Conservation (phyloP, 2,888 invertebrate species). For the Nymphalis urticae region DNA sequence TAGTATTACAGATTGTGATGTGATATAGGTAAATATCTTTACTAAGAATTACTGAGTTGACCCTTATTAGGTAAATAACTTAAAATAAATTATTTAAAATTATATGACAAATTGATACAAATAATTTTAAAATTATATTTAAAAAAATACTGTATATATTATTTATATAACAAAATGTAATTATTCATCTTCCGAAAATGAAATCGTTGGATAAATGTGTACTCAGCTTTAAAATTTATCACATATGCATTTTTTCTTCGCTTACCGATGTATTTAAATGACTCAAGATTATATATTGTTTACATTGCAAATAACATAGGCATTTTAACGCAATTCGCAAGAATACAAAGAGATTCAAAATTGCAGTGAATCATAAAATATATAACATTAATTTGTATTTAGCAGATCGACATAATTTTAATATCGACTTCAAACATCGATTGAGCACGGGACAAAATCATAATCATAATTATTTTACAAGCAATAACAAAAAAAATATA, state of each 20-base stretch:
- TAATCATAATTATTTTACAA: not conserved
- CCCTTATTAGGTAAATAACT: too few species aligned
- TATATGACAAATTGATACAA: too few species aligned
- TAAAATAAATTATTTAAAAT: too few species aligned
- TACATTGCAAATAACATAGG: slow-evolving; percentile 23
- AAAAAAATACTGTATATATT: too few species aligned
- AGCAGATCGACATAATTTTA: slow-evolving; percentile 8
- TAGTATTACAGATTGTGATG: too few species aligned
- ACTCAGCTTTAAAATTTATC: slow-evolving; percentile 30
- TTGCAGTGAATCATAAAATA: slow-evolving; percentile 14
- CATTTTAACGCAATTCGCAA: slow-evolving; percentile 29
- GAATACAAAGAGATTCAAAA: slow-evolving; percentile 19
- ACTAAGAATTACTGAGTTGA: too few species aligned
- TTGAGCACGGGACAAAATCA: not conserved
- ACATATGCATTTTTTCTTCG: slow-evolving; percentile 21
- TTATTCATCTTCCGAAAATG: not conserved
- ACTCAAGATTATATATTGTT: slow-evolving; percentile 23
- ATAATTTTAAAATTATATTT: too few species aligned
- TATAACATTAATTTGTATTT: slow-evolving; percentile 4
- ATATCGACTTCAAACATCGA: not conserved
- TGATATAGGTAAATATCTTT: too few species aligned
- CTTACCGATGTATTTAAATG: slow-evolving; percentile 27
- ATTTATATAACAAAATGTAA: too few species aligned
- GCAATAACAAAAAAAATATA: not conserved
- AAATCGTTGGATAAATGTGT: not conserved